Evolutionary conservation across 1,140 invertebrate species (phyloP), one percentile per base, ranked within the genome.

Genomic region (Calephelis nemesis): DNA sequence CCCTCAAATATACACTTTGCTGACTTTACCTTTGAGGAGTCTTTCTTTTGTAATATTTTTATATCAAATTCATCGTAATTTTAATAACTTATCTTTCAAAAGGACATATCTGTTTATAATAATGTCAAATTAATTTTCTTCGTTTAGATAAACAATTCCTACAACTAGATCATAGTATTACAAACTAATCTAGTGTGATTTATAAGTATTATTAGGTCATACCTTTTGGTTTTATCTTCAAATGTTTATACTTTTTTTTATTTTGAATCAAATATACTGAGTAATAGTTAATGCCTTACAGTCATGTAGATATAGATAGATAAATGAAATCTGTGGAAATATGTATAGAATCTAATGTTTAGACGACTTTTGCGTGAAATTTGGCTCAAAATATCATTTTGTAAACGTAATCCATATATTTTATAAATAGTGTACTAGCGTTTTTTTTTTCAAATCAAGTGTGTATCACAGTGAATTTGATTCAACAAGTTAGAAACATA

Each of bases 41-140:
- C 19, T 63, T 54, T 45, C 58, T 74, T 74, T 66, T 74, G n/a
- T 68, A 71, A 70, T 69, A 68, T 54, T 73, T 70, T 73, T 70
- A 58, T 52, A 75, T 63, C 40, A 12, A 67, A 62, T 58, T 74
- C 68, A 68, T 72, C 62, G 49, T 75, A 72, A 71, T 67, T 12
- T 71, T 71, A 75, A 68, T 68, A 70, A 70, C 60, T 72, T 81
- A 82, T 81, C 74, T 76, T 80, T 83, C 78, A 71, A 81, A 85
- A 78, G 77, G 82, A 88, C 85, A 88, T 88, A 88, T 88, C 85
- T 84, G 80, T 83, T 79, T 80, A 74, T 75, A 80, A 72, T 80
- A 82, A 79, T 47, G 75, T 83, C 79, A 83, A 82, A 82, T 78
- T 81, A 81, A 70, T 77, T 82, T 74, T 79, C 71, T 72, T 75